Percentiles rank a stretch among this genome's conserved stretches.
These are phyloP conservation scores for Chironex yamaguchii DNA, from an alignment of 30 jellyfish, hydroid and myxozoan species.

Conservation along the genomic window DNA sequence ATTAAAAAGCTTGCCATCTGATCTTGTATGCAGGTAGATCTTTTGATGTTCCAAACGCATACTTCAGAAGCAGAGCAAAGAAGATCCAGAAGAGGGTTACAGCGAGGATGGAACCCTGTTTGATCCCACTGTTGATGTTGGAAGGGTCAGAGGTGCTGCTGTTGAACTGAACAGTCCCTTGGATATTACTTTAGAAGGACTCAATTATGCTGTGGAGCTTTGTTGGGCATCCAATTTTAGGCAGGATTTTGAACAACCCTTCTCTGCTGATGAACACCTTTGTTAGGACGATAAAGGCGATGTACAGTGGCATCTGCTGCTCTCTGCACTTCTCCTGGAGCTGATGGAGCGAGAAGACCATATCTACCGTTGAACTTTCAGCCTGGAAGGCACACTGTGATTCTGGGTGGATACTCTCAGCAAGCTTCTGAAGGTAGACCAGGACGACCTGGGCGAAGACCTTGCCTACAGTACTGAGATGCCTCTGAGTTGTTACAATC, in stretches of 20 bases:
- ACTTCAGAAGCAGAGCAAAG: constrained; percentile 12
- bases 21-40: background rate
- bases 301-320: background rate
- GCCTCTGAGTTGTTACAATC: no score
- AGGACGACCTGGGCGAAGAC: no score
- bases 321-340: constrained; percentile 38
- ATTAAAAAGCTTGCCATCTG: background rate
- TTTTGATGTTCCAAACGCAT: background rate
- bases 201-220: constrained; percentile 1
- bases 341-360: constrained; percentile 21
- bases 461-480: no score
- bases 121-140: background rate
- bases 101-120: constrained; percentile 19
- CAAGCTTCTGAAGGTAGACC: no score
- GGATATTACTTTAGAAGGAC: background rate
- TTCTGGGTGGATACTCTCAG: no score
- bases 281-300: constrained; percentile 4
- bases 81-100: constrained; percentile 1
- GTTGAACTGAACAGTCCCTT: background rate
- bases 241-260: background rate
- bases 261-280: background rate
- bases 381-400: constrained; percentile 37
- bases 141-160: background rate
- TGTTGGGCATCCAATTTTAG: no score
- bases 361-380: background rate